These are phyloP conservation scores for Caenorhabditis sulstoni DNA, from an alignment of 2,888 invertebrate species.

Conservation along the genomic window DNA sequence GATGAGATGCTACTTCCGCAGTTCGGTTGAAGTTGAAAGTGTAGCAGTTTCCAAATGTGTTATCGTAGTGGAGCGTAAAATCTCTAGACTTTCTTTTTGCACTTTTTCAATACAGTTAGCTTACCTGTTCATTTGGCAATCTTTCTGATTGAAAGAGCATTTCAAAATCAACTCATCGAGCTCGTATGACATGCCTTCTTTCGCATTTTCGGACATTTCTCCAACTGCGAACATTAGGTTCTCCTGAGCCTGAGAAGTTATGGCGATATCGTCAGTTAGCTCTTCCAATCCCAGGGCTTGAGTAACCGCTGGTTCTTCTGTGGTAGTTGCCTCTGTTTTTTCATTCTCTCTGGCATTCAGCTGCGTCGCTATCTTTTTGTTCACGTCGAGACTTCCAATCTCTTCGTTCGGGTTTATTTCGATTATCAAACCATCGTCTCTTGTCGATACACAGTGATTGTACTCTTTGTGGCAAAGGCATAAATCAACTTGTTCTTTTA, in stretches of 20 bases:
- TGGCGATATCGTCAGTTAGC: conserved; percentile 79
- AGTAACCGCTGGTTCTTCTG: conserved; percentile 75
- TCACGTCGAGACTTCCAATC: conserved; percentile 68
- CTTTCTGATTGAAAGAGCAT: conserved; percentile 80
- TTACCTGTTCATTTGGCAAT: conserved; percentile 78
- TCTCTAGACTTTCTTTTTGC: conserved; percentile 66
- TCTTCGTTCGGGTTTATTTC: conserved; percentile 78
- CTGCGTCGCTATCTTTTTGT: conserved; percentile 46
- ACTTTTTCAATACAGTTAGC: too few species aligned
- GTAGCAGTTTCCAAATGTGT: conserved; percentile 79
- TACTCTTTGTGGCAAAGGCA: conserved; percentile 79
- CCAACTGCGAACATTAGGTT: conserved; percentile 80
- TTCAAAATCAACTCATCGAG: conserved; percentile 79
- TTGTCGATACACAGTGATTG: conserved; percentile 78
- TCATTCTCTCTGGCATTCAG: conserved; percentile 33
- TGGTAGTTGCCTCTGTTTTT: conserved; percentile 77
- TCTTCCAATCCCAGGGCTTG: conserved; percentile 78
- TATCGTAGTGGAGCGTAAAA: conserved; percentile 78
- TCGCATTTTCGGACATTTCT: conserved; percentile 71
- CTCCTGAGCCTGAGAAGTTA: conserved; percentile 77
- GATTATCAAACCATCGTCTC: conserved; percentile 77
- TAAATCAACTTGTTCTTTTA: conserved; percentile 74
- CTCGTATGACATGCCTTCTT: conserved; percentile 74
- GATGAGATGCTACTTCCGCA: conserved; percentile 74
- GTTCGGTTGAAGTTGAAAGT: conserved; percentile 79